Percentiles rank a stretch among this genome's conserved stretches.
These are phyloP conservation scores for Plumapathes pennacea DNA, from an alignment of 92 coral and sea anemone genomes.

Conservation along the genomic window DNA sequence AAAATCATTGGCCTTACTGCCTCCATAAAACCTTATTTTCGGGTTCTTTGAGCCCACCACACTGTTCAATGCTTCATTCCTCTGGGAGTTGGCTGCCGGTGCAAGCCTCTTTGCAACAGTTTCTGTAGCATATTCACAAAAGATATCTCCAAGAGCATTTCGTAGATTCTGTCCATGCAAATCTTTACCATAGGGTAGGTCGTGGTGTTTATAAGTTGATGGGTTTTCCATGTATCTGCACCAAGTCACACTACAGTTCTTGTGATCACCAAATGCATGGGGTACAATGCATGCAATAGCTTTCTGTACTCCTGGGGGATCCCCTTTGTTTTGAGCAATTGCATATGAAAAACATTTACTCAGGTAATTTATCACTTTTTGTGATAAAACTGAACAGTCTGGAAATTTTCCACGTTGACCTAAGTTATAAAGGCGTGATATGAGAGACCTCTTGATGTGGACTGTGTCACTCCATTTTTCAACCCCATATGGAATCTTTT, in stretches of 20 bases:
- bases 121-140: constrained; percentile 38
- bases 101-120: constrained; percentile 41
- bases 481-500: constrained; percentile 45
- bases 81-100: constrained; percentile 37
- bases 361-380: constrained; percentile 17
- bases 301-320: constrained; percentile 6
- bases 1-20: constrained; percentile 47
- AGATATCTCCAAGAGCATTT: constrained; percentile 11
- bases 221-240: constrained; percentile 37
- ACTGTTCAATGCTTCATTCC: constrained; percentile 46
- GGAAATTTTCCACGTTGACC: constrained; percentile 35
- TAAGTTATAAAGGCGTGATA: constrained; percentile 49
- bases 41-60: constrained; percentile 48
- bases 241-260: constrained; percentile 41
- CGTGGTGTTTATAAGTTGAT: constrained; percentile 23
- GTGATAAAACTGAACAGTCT: constrained; percentile 24
- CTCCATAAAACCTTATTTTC: constrained; percentile 41
- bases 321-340: constrained; percentile 29
- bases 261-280: constrained; percentile 65
- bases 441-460: constrained; percentile 51
- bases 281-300: constrained; percentile 27
- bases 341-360: constrained; percentile 39
- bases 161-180: constrained; percentile 33
- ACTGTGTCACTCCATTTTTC: constrained; percentile 50
- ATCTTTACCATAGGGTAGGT: constrained; percentile 59